phyloP scores from a whole-genome alignment of 2,888 invertebrate species.

The Andrena bucephala region DNA sequence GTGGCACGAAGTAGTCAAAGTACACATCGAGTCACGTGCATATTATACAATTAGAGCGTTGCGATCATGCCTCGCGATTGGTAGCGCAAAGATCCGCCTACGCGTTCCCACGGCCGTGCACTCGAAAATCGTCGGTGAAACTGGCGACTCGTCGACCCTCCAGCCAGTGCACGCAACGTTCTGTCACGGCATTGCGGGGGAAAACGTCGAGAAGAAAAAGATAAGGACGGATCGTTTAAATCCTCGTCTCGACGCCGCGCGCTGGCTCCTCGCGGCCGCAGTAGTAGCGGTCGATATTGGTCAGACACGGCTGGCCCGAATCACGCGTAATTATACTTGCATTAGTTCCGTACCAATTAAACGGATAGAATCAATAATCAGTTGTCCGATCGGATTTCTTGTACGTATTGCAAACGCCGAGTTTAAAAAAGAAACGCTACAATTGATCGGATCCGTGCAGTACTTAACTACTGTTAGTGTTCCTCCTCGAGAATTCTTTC shows the following conservation, averaged over 20 bases:
- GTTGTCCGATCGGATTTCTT: background rate
- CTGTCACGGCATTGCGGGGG: no score
- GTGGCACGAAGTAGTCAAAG: conserved; percentile 38
- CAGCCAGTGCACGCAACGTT: no score
- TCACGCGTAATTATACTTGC: conserved; percentile 6
- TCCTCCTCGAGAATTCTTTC: no score
- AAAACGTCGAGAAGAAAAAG: no score
- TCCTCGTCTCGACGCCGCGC: no score
- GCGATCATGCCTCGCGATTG: conserved; percentile 62
- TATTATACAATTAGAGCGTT: conserved; percentile 47
- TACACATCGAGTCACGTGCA: conserved; percentile 67
- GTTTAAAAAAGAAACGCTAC: conserved; percentile 4
- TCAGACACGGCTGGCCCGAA: conserved; percentile 31
- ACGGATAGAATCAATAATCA: conserved; percentile 1
- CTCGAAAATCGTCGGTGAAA: background rate
- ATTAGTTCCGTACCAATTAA: background rate
- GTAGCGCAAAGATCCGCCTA: conserved; percentile 26
- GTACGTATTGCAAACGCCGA: background rate
- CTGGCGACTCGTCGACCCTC: background rate
- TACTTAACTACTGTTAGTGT: conserved; percentile 27
- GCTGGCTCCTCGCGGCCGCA: conserved; percentile 10
- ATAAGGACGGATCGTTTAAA: no score
- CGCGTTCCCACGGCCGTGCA: conserved; percentile 36
- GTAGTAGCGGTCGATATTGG: conserved; percentile 31
- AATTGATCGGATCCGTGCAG: conserved; percentile 23